A percentile compares a stretch with the other conserved stretches of the same genome.
phyloP scores from a whole-genome alignment of 2,888 invertebrate species.

The Teleiodes luculella region DNA sequence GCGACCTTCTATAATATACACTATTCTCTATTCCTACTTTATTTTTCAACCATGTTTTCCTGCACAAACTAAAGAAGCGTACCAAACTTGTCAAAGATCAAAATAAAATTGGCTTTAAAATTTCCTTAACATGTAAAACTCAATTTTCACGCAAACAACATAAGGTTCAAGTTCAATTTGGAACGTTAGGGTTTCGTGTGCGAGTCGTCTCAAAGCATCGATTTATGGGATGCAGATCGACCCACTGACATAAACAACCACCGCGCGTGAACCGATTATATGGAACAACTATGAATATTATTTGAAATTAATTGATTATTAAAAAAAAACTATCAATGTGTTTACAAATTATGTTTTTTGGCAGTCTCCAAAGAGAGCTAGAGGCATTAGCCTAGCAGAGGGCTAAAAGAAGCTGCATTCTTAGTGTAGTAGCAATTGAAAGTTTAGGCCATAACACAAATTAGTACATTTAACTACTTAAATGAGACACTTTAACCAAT shows the following conservation, averaged over 20 bases:
- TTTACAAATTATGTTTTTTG: no score
- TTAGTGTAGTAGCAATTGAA: no score
- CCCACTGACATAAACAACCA: conserved; percentile 39
- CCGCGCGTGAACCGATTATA: conserved; percentile 9
- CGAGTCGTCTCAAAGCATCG: conserved; percentile 36
- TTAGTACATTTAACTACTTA: no score
- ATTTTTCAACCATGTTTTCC: no score
- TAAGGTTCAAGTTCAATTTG: not conserved
- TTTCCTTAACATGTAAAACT: not conserved
- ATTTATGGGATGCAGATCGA: conserved; percentile 44
- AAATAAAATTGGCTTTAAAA: not conserved
- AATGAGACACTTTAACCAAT: no score
- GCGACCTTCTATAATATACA: no score
- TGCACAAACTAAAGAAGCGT: not conserved
- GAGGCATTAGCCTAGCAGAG: no score
- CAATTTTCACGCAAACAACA: not conserved
- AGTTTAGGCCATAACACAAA: no score
- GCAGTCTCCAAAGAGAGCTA: no score
- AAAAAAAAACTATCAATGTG: no score
- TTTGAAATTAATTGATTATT: not conserved
- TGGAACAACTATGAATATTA: not conserved
- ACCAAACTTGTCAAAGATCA: not conserved
- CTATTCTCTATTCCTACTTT: no score
- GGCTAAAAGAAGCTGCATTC: no score
- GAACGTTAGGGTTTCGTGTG: conserved; percentile 33